Evolutionary conservation across 2,113 vertebrate species (phyloP), one percentile per base, ranked within the genome.

Genomic region (Gallinago undulata): DNA sequence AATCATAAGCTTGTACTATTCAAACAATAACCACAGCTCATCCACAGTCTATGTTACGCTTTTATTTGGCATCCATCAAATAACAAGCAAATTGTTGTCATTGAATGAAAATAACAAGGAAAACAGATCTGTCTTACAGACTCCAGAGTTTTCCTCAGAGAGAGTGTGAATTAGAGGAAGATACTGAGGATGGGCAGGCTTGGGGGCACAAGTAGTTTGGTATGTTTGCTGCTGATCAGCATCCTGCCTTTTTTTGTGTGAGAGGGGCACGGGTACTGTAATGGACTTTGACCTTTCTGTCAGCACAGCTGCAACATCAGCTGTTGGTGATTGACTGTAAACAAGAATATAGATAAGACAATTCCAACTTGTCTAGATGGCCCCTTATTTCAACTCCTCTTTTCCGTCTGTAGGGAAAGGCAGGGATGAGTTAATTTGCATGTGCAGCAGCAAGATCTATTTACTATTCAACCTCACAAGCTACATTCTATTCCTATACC

Each of bases 211-310:
- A 1, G 3, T 21, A 59, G 24, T 72, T 82, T 62, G 10, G 10
- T 59, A 28, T 60, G 18, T 76, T 93, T 83, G 66, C 33, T 85
- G 57, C 18, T 22, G 30, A 48, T 48, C 82, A 69, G 25, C 64
- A 70, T 28, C 53, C 45, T 76, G 48, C 35, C 12, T 10, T 16
- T 43, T 57, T 47, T 14, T 69, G 67, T 14, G 19, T 45, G 27
- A 86, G 48, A 48, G 50, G 12, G 13, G 12, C 45, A 69, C 0
- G 0, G 9, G 6, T 22, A 6, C 31, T 56, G 13, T 50, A 35
- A 89, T 5, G 33, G 28, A 15, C 35, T 84, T 81, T 48, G 62
- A 69, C 79, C 81, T 92, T 37, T 43, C 48, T 53, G 8, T 31
- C 10, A 93, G 22, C 47, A 84, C 23, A 64, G 33, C 27, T 90